Percentiles rank a stretch among this genome's conserved stretches.
phyloP scores from a whole-genome alignment of 2,797 vertebrate genomes.

The Buphagus erythrorhynchus region DNA sequence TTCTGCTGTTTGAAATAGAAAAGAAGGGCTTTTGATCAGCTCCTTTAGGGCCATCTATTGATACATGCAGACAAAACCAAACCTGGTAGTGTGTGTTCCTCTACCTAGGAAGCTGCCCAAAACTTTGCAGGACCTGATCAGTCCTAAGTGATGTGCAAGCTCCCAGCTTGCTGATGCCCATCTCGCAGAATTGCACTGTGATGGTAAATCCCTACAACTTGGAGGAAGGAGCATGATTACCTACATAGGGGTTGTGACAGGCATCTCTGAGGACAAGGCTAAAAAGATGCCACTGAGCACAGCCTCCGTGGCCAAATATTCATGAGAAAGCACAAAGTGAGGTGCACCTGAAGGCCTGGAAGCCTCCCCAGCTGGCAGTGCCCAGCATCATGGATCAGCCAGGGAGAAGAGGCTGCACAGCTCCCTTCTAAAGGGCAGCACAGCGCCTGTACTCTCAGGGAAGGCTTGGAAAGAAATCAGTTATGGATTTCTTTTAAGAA shows the following conservation, averaged over 20 bases:
- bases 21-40: neutral
- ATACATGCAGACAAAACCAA: neutral
- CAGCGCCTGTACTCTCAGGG: neutral
- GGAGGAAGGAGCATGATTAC: accelerated
- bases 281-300: neutral
- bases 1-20: neutral
- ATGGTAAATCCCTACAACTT: neutral
- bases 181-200: neutral
- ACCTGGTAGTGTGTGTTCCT: neutral
- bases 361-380: neutral
- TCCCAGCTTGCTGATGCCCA: neutral
- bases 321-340: neutral
- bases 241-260: neutral
- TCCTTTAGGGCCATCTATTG: neutral
- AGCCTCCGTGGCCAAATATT: neutral
- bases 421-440: neutral
- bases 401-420: accelerated
- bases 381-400: accelerated
- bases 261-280: neutral
- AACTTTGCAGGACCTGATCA: neutral
- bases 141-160: neutral
- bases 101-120: neutral
- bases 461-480: neutral
- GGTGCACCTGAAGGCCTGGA: neutral
- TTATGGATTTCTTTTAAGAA: neutral